Conservation (phyloP, 2,113 vertebrate genomes). For the Arvicanthis niloticus region DNA sequence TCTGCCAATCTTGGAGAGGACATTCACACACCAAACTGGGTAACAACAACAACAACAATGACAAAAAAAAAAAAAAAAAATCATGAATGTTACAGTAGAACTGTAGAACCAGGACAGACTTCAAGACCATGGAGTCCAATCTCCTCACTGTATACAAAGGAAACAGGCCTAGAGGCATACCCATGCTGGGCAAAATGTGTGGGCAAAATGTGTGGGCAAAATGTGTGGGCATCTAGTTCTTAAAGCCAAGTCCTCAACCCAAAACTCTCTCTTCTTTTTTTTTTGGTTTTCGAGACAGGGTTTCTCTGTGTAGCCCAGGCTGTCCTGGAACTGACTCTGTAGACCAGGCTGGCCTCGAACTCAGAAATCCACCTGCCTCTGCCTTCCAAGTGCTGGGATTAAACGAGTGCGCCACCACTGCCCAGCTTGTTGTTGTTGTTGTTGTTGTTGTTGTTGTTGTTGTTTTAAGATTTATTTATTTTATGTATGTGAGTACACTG, state of each 20-base stretch:
- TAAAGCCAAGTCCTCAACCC: not conserved
- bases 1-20: not conserved
- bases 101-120: not conserved
- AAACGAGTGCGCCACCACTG: too few species aligned
- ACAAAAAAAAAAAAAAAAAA: not conserved
- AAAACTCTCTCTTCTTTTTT: not conserved
- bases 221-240: not conserved
- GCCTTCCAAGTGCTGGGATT: too few species aligned
- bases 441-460: too few species aligned
- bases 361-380: too few species aligned
- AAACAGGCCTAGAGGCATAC: not conserved
- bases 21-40: not conserved
- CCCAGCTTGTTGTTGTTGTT: too few species aligned
- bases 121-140: not conserved
- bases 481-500: too few species aligned
- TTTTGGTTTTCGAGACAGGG: too few species aligned
- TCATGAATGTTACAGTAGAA: not conserved
- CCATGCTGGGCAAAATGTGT: not conserved
- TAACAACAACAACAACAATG: not conserved
- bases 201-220: not conserved
- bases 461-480: too few species aligned
- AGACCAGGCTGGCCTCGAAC: too few species aligned
- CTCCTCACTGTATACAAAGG: not conserved
- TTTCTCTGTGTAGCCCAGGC: too few species aligned
- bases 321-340: too few species aligned